A percentile compares a stretch with the other conserved stretches of the same genome.
Evolutionary conservation across 2,888 invertebrate genomes (phyloP).

Genomic region (Dasysyrphus tricinctus): DNA sequence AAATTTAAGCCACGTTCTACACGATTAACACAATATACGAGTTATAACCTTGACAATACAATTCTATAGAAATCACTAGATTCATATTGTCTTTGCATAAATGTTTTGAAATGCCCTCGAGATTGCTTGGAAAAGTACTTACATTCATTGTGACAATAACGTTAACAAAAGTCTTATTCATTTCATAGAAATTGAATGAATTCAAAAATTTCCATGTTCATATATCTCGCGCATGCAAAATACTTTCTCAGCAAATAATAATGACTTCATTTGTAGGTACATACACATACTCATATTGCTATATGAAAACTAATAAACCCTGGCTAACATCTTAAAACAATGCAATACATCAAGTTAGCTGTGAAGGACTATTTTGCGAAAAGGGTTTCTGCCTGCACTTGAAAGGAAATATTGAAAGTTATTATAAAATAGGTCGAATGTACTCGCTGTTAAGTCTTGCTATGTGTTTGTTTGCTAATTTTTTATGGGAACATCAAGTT

Average conservation of each 20-base stretch:
- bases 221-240: not conserved
- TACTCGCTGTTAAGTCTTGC: not conserved
- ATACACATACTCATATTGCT: not conserved
- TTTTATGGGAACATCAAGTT: too few species aligned
- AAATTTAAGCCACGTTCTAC: too few species aligned
- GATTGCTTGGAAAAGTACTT: not conserved
- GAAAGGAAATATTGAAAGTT: not conserved
- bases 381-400: slow-evolving; percentile 3
- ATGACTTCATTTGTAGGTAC: slow-evolving; percentile 27
- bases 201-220: not conserved
- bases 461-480: too few species aligned
- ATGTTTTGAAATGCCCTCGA: not conserved
- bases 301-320: slow-evolving; percentile 66
- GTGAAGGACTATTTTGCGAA: slow-evolving; percentile 45
- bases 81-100: not conserved
- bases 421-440: not conserved
- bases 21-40: not conserved
- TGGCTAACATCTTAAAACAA: slow-evolving; percentile 71
- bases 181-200: slow-evolving; percentile 3
- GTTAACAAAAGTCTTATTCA: not conserved
- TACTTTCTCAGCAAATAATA: slow-evolving; percentile 67
- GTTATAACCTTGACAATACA: not conserved
- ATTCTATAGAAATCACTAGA: not conserved
- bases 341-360: slow-evolving; percentile 65
- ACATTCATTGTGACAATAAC: not conserved